Base-by-base conservation (phyloP, 2,888 invertebrate species). In the Meganola albula region DNA sequence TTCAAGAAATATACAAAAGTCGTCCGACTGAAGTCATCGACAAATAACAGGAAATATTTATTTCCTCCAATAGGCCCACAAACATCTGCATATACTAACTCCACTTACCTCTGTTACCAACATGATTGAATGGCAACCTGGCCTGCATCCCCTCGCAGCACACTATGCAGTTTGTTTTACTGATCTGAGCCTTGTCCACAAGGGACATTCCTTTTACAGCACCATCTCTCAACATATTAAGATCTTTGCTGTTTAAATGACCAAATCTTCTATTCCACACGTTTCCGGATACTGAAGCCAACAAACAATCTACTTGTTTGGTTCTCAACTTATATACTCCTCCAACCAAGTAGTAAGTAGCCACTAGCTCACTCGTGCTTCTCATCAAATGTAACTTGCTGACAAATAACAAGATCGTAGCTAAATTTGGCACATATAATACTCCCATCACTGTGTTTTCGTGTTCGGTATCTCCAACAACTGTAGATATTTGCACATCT, bases 81-180 rank as follows among this genome's bases (percentile, higher is more conserved):
- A 1, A 5, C 5, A 13, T 31, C 27, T n/a, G 40, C 32, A 6
- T 16, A 6, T 5, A 16, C 16, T 16, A 16, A 16, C 16, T 16
- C 4, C 16, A 16, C 4, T 16, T 33, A 26, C 44, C 40, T 28
- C 49, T 46, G 10, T 16, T 36, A 6, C 33, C 35, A 12, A 13
- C 11, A n/a, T 31, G 18, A n/a, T 26, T 10, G 25, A 50, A 52
- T 16, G 50, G 42, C 21, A 48, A 28, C 0, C 50, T 26, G 6
- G 28, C 27, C 12, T 51, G 50, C 12, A 49, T 51, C 0, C 50
- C 51, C 10, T 52, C 45, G n/a, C 45, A 48, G 27, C 49, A 52
- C 8, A 33, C 27, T 5, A 30, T 22, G 31, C 48, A 53, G 3
- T 23, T 13, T 3, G 11, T 9, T n/a, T 40, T 34, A 1, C n/a